Percentiles rank a stretch among this genome's conserved stretches.
Evolutionary conservation across 2,888 invertebrate species (phyloP).

Genomic region (Ormyrus labotus): DNA sequence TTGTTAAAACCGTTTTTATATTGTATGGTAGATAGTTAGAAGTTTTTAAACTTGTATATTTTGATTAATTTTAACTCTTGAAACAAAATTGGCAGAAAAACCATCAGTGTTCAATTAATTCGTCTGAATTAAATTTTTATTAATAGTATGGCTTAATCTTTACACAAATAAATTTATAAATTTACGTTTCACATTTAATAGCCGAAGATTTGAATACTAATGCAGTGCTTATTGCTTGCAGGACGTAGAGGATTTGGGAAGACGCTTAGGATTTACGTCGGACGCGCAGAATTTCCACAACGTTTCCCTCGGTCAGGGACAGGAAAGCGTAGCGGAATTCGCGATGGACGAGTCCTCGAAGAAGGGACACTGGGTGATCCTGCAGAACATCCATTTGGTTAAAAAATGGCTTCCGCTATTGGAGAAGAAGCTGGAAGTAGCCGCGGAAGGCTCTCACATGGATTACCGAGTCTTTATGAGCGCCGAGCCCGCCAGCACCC

Average conservation of each 20-base stretch:
- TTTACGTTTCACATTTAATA: too few relatives aligned
- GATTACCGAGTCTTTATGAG: slow-evolving; percentile 94
- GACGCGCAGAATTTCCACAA: slow-evolving; percentile 94
- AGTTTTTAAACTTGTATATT: too few relatives aligned
- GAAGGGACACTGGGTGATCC: slow-evolving; percentile 95
- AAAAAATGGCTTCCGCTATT: slow-evolving; percentile 94
- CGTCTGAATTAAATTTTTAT: too few relatives aligned
- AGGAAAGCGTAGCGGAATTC: slow-evolving; percentile 94
- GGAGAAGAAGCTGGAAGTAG: slow-evolving; percentile 94
- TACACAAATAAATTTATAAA: too few relatives aligned
- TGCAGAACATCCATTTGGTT: slow-evolving; percentile 97
- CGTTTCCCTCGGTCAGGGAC: slow-evolving; percentile 95
- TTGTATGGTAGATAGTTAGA: too few relatives aligned
- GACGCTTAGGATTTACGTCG: slow-evolving; percentile 87
- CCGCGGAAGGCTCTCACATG: slow-evolving; percentile 86
- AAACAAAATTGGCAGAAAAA: too few relatives aligned
- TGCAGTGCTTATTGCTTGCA: slow-evolving; percentile 58
- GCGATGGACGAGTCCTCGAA: slow-evolving; percentile 92
- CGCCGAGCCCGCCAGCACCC: slow-evolving; percentile 93
- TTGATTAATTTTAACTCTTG: too few relatives aligned
- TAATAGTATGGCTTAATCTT: too few relatives aligned
- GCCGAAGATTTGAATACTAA: too few relatives aligned
- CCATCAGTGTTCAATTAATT: too few relatives aligned
- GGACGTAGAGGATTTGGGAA: slow-evolving; percentile 94
- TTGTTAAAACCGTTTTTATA: too few relatives aligned